Evolutionary conservation across 2,888 invertebrate species (phyloP), one percentile per base, ranked within the genome.

Genomic region (Xestia xanthographa): DNA sequence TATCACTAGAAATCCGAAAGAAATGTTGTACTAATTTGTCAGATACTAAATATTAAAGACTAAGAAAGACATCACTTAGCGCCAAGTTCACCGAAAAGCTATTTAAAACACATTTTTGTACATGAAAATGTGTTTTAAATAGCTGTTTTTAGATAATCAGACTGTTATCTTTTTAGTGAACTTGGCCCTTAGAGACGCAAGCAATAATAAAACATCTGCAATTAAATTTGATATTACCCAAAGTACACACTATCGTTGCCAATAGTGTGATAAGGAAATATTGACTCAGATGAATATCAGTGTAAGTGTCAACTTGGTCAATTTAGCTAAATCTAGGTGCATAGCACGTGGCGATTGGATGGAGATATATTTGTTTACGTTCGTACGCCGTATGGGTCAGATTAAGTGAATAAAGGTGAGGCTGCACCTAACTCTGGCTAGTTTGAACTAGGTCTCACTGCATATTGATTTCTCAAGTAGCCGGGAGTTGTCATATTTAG

Each of bases 281-380:
- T 68, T 66, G 6, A 11, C 41, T 17, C 5, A 26, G 17, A 62
- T 77, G 17, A 43, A 78, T 53, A 53, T 62, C 12, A 38, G 20
- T 66, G 22, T 34, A 26, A 67, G 11, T 60, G 34, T 75, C 12
- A 50, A 67, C 60, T 29, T 77, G 22, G 43, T 53, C 50, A 62
- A 62, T 77, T 79, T 9, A 43, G 43, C 14, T 56, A 58, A 43
- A 77, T 70, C 43, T 53, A 79, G 56, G 71, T 26, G 22, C 11
- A 26, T 67, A 62, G 56, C 71, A 66, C 50, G 65, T 71, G 71
- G 65, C 8, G 26, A 38, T 50, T 20, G 43, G n/a, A n/a, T n/a
- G n/a, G n/a, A 66, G 43, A 60, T 60, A 66, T 60, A 62, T 60
- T 68, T 79, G 75, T 79, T 68, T 67, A 63, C 41, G 56, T 50